Base-by-base conservation (phyloP, 1,140 invertebrate genomes). In the Oryzaephilus surinamensis region DNA sequence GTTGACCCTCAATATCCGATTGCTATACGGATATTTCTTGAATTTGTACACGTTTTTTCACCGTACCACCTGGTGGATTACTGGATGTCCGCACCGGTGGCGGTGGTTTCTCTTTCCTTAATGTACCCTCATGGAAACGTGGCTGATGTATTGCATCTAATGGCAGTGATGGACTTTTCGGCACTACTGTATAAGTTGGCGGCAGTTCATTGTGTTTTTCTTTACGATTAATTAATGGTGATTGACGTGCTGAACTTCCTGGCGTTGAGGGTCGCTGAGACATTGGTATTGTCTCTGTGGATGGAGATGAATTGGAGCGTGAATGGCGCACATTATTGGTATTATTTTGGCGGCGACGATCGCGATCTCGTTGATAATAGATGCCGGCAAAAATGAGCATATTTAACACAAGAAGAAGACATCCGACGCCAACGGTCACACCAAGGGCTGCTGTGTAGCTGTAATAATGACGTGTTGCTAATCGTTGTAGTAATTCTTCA, bases 381-480 rank as follows among this genome's bases (percentile, higher is more conserved):
- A 92, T 84, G 29, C 82, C 87, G 2, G 84, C 83, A 54, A 91
- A 91, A 32, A 92, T 83, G 27, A 92, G 64, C 61, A 90, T 75
- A 63, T 94, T 92, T 8, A 93, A 70, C 2, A 90, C 72, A 3
- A 94, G 67, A 3, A 94, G 71, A 27, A 86, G 81, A 55, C 86
- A 89, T 1, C 89, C 89, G 12, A 92, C 79, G 1, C 86, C 84
- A 8, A 92, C 81, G 0, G 86, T 91, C n/a, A 91, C 79, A 8
- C 79, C 82, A n/a, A 91, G 68, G 6, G 84, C 84, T 1, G 84
- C 82, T 1, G 82, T 85, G 46, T 84, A 85, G 48, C 72, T 76
- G 51, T 75, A 74, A 48, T 76, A 77, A 42, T 72, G 69, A 3
- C 69, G 53, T 0, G 71, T 69, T 0, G 71, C 65, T 11, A 73